A percentile compares a stretch with the other conserved stretches of the same genome.
phyloP scores from a whole-genome alignment of 2,113 vertebrate genomes.

The Notechis scutatus region DNA sequence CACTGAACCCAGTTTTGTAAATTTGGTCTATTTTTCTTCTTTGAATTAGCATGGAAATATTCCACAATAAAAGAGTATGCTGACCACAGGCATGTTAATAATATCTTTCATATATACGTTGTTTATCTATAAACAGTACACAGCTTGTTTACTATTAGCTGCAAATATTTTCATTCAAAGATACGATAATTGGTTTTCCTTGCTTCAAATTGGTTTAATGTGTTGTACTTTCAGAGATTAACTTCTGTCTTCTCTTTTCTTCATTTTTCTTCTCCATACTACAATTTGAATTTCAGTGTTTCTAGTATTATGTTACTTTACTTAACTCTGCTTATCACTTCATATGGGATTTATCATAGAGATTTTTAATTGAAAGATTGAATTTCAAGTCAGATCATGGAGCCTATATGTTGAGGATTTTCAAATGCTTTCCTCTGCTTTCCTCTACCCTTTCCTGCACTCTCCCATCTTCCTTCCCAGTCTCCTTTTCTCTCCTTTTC shows the following conservation, averaged over 20 bases:
- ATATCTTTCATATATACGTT: background rate
- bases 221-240: background rate
- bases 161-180: background rate
- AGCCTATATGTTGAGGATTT: background rate
- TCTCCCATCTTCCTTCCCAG: too few species aligned
- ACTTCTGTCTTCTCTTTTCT: background rate
- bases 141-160: background rate
- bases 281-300: background rate
- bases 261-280: background rate
- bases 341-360: background rate
- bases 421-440: background rate
- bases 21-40: conserved; percentile 16
- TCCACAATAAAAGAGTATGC: background rate
- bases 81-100: background rate
- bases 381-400: background rate
- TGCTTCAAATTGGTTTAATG: conserved; percentile 22
- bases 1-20: conserved; percentile 29
- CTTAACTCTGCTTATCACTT: background rate
- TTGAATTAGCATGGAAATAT: conserved; percentile 29
- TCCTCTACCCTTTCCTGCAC: background rate
- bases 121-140: background rate
- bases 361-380: background rate
- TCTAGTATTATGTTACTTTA: background rate
- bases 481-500: background rate
- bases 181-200: background rate